Evolutionary conservation across 2,113 vertebrate species (phyloP).

Genomic region (Gymnobelideus leadbeateri): DNA sequence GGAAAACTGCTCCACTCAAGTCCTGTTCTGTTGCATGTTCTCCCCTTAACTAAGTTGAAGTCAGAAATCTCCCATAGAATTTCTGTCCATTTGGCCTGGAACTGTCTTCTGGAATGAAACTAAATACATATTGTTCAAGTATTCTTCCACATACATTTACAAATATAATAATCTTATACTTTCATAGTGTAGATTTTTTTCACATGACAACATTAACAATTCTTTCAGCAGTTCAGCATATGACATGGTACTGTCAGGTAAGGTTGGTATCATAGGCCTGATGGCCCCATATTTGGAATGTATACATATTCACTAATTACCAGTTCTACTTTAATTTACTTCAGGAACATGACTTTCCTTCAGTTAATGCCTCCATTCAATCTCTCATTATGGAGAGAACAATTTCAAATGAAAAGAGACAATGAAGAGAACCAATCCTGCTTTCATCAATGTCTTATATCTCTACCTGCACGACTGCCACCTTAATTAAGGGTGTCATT

Average conservation of each 20-base stretch:
- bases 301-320: background rate
- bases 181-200: background rate
- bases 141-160: background rate
- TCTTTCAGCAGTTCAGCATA: background rate
- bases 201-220: background rate
- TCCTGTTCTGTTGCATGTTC: background rate
- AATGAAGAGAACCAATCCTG: background rate
- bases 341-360: background rate
- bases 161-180: background rate
- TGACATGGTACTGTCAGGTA: background rate
- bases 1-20: background rate
- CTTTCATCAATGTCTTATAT: background rate
- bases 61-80: background rate
- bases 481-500: too few species aligned
- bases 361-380: background rate
- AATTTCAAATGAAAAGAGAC: background rate
- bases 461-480: too few species aligned
- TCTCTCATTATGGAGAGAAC: background rate
- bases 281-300: background rate
- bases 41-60: background rate
- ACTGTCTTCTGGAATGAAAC: background rate
- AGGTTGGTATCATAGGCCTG: background rate
- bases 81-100: background rate
- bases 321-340: background rate
- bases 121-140: background rate